Evolutionary conservation across 2,888 invertebrate genomes (phyloP).

Genomic region (Chalcis sispes): DNA sequence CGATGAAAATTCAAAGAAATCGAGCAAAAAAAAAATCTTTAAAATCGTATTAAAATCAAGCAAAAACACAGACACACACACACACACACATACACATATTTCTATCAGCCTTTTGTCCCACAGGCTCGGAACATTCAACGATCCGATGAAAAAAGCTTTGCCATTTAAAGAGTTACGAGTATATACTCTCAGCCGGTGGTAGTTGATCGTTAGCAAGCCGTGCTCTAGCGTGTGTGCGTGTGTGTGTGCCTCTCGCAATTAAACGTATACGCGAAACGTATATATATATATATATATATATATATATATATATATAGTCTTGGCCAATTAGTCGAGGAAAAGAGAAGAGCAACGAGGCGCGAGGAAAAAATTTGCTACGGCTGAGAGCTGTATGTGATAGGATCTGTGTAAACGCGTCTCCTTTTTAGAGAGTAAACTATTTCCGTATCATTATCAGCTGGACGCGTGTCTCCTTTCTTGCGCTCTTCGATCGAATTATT

Average conservation of each 20-base stretch:
- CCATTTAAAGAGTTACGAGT: background rate
- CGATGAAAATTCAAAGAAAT: too few species aligned
- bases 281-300: too few species aligned
- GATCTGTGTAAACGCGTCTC: background rate
- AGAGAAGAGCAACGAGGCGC: background rate
- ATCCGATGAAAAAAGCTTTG: background rate
- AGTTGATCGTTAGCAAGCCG: slow-evolving; percentile 9
- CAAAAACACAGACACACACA: background rate
- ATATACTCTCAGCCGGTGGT: background rate
- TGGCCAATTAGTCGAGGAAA: slow-evolving; percentile 44
- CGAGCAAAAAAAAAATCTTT: too few species aligned
- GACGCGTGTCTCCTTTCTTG: too few species aligned
- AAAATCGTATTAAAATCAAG: background rate
- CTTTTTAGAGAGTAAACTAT: background rate
- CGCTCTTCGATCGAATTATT: too few species aligned
- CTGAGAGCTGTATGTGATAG: background rate
- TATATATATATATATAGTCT: too few species aligned
- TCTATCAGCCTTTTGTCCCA: background rate
- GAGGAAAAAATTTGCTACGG: slow-evolving; percentile 15
- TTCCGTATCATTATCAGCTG: too few species aligned
- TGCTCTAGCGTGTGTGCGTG: background rate
- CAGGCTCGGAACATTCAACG: background rate
- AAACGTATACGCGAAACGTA: slow-evolving; percentile 47
- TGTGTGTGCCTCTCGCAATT: slow-evolving; percentile 40
- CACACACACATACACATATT: too few species aligned